Evolutionary conservation across 2,888 invertebrate species (phyloP).

Genomic region (Sthenelais limicola): DNA sequence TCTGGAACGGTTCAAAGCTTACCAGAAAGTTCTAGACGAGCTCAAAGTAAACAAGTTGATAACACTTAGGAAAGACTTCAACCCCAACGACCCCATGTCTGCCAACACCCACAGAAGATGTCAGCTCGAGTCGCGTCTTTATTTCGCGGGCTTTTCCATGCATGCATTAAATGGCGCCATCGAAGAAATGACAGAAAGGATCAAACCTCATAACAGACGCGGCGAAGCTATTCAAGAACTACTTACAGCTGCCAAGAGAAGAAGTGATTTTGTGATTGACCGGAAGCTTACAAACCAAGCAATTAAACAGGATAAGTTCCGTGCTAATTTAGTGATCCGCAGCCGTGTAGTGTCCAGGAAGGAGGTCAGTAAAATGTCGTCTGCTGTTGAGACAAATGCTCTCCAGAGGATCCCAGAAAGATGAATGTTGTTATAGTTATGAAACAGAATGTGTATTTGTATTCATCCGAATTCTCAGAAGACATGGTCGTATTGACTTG

Average conservation of each 20-base stretch:
- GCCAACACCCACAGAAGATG: background rate
- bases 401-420: too few species aligned
- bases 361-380: too few species aligned
- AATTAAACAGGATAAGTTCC: background rate
- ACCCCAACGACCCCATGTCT: background rate
- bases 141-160: conserved; percentile 20
- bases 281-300: conserved; percentile 1
- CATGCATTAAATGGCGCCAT: background rate
- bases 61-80: conserved; percentile 5
- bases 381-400: too few species aligned
- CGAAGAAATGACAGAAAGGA: background rate
- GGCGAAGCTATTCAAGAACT: background rate
- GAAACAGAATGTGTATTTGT: too few species aligned
- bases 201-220: background rate
- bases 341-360: too few species aligned
- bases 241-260: background rate
- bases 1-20: conserved; percentile 4
- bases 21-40: conserved; percentile 15
- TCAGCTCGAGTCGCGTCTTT: conserved; percentile 3
- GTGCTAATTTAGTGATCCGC: background rate
- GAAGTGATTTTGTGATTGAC: conserved; percentile 7
- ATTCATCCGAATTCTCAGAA: too few species aligned
- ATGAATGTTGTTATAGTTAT: too few species aligned
- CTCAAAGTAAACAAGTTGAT: background rate
- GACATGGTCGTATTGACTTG: too few species aligned